Evolutionary conservation across 92 coral and sea anemone species (phyloP).

Genomic region (Phenganax stokvisi): DNA sequence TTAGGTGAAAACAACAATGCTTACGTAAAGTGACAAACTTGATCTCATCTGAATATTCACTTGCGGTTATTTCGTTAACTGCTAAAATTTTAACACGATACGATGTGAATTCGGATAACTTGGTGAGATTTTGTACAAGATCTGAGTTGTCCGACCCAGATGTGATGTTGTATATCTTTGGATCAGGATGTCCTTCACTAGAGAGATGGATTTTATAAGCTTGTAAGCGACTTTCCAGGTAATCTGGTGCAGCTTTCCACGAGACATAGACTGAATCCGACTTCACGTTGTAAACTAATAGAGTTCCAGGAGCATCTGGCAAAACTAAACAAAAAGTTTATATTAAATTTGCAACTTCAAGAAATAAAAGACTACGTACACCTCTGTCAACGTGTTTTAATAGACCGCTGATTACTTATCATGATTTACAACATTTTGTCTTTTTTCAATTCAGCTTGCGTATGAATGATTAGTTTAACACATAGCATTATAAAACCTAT

Average conservation of each 20-base stretch:
- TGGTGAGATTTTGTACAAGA: background rate
- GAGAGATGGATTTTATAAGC: background rate
- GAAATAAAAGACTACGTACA: background rate
- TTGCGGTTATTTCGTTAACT: background rate
- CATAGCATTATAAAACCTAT: no score
- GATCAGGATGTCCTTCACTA: background rate
- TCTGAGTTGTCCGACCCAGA: background rate
- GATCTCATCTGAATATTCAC: background rate
- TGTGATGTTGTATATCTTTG: background rate
- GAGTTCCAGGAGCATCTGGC: constrained; percentile 1
- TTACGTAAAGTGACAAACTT: constrained; percentile 16
- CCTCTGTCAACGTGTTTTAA: no score
- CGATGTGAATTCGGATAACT: constrained; percentile 1
- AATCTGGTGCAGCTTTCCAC: constrained; percentile 32
- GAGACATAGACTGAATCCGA: constrained; percentile 2
- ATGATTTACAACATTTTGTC: background rate
- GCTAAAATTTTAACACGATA: constrained; percentile 1
- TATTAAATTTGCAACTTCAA: background rate
- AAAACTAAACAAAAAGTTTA: constrained; percentile 9
- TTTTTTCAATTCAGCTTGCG: background rate
- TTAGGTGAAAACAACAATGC: background rate
- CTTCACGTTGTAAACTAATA: background rate
- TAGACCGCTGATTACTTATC: background rate
- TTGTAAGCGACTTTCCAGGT: constrained; percentile 17
- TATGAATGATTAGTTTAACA: no score